Conservation (phyloP, 1,140 invertebrate genomes). For the Drosophila setifemur region DNA sequence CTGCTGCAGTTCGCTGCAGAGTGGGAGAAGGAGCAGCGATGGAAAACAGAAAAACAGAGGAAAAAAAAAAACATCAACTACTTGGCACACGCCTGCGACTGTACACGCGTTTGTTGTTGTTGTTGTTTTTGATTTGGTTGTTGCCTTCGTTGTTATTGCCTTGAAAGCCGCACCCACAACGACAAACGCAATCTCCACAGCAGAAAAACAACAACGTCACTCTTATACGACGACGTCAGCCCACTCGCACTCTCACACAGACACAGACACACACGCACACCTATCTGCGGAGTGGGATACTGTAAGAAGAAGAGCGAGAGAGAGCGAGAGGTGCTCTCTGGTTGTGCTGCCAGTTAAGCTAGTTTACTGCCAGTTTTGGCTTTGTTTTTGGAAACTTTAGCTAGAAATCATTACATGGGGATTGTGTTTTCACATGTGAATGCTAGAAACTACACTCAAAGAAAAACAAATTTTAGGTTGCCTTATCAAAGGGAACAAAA, state of each 20-base stretch:
- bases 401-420: neutral
- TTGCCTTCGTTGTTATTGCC: constrained; percentile 18
- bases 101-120: constrained; percentile 43
- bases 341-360: neutral
- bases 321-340: neutral
- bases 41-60: constrained; percentile 13
- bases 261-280: neutral
- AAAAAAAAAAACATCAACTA: constrained; percentile 43
- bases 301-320: neutral
- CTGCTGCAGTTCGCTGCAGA: constrained; percentile 19
- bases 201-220: constrained; percentile 38
- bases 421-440: neutral
- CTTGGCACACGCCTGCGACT: constrained; percentile 68
- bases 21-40: neutral
- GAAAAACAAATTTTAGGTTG: too few species aligned
- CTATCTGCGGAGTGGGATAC: constrained; percentile 1
- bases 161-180: constrained; percentile 64
- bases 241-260: constrained; percentile 30
- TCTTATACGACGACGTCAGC: constrained; percentile 66
- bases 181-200: constrained; percentile 31
- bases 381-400: too few species aligned
- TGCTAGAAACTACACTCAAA: too few species aligned
- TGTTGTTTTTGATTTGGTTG: constrained; percentile 15
- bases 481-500: too few species aligned
- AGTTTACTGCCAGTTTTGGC: neutral